These are phyloP conservation scores for Falco punctatus DNA, from an alignment of 2,113 vertebrate genomes.

Conservation along the genomic window DNA sequence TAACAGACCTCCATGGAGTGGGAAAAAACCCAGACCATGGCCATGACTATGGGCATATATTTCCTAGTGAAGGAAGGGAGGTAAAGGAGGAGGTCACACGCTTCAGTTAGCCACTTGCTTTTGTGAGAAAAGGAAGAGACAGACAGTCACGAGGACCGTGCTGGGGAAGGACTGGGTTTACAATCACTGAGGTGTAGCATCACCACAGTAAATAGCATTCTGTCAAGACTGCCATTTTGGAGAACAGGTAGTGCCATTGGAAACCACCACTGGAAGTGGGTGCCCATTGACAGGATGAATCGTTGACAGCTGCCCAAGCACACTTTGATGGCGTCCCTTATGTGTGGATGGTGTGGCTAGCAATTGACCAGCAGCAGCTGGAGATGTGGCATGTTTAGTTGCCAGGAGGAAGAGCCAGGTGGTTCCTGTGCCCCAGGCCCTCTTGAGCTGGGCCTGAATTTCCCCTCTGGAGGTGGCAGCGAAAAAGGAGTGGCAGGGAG, in stretches of 20 bases:
- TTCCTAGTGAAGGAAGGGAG: background rate
- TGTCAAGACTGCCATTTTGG: background rate
- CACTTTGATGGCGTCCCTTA: accelerated
- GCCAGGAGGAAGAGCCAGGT: background rate
- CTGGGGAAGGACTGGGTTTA: background rate
- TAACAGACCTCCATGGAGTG: background rate
- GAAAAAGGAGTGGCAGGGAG: background rate
- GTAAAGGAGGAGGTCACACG: background rate
- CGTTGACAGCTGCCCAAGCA: background rate
- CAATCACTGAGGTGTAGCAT: background rate
- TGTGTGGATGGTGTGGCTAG: background rate
- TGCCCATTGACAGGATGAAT: background rate
- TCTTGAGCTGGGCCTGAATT: background rate
- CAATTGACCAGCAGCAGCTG: background rate
- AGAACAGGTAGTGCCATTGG: background rate
- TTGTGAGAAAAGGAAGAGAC: background rate
- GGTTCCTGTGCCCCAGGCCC: background rate
- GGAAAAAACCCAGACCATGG: accelerated
- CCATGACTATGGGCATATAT: background rate
- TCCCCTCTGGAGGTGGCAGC: background rate
- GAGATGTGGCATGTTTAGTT: background rate
- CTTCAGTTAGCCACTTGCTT: background rate
- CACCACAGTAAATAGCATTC: background rate
- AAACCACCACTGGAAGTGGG: background rate
- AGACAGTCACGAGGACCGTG: accelerated